A percentile compares a stretch with the other conserved stretches of the same genome.
Evolutionary conservation across 1,140 invertebrate genomes (phyloP).

Genomic region (Neodiprion virginianus): DNA sequence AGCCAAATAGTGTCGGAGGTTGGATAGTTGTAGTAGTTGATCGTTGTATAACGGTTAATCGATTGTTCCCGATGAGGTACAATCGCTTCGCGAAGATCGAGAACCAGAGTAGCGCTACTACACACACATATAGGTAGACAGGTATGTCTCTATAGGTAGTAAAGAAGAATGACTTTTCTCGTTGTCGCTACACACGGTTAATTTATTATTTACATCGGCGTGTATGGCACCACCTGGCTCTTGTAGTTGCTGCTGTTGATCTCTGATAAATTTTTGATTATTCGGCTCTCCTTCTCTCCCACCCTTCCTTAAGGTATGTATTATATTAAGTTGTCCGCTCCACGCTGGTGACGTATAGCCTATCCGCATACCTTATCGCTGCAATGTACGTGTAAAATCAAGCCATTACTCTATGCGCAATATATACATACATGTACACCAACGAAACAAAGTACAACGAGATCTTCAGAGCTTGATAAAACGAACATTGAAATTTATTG

Average conservation of each 20-base stretch:
- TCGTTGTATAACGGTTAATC: too few relatives aligned
- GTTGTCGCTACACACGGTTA: neutral
- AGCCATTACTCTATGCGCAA: too few relatives aligned
- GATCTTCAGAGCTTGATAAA: neutral
- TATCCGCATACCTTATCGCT: neutral
- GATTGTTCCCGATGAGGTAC: too few relatives aligned
- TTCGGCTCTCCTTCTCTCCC: neutral
- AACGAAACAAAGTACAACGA: neutral
- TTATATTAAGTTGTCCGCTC: neutral
- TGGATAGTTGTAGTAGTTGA: too few relatives aligned
- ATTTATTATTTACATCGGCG: constrained; percentile 3
- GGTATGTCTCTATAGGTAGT: too few relatives aligned
- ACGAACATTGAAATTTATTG: constrained; percentile 3
- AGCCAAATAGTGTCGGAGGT: too few relatives aligned
- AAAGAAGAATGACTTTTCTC: too few relatives aligned
- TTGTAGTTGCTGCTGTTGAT: neutral
- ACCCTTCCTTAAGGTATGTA: neutral
- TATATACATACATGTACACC: neutral
- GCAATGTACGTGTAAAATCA: neutral
- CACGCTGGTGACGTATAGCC: neutral
- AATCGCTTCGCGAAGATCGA: too few relatives aligned
- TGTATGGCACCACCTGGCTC: neutral
- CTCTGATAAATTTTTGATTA: neutral
- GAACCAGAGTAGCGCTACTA: too few relatives aligned
- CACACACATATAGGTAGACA: too few relatives aligned